Evolutionary conservation across 2,888 invertebrate genomes (phyloP).

Genomic region (Limenitis camilla): DNA sequence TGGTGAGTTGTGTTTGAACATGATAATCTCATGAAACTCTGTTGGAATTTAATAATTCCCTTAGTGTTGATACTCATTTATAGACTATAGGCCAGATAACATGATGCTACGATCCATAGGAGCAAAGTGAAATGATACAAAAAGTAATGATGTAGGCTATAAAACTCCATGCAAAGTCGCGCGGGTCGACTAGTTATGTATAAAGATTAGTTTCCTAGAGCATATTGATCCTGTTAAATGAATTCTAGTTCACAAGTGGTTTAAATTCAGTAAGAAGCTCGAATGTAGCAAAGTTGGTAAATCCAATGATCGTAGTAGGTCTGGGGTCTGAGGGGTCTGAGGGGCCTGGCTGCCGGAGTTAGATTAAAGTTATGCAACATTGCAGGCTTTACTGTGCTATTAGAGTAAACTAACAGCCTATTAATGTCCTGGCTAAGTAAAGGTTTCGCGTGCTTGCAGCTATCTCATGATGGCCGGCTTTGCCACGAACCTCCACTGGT

Average conservation of each 20-base stretch:
- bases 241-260: slow-evolving; percentile 2
- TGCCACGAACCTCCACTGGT: too few species aligned
- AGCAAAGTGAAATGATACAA: too few species aligned
- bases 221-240: slow-evolving; percentile 1
- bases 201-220: not conserved
- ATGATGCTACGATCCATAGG: too few species aligned
- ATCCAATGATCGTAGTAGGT: slow-evolving; percentile 14
- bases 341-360: slow-evolving; percentile 10
- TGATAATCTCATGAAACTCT: too few species aligned
- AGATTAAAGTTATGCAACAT: slow-evolving; percentile 7
- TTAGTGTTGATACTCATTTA: too few species aligned
- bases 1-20: too few species aligned
- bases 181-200: not conserved
- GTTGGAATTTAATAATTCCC: too few species aligned
- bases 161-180: not conserved
- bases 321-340: too few species aligned
- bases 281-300: slow-evolving; percentile 10
- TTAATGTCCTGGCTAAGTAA: not conserved
- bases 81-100: too few species aligned
- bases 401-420: not conserved
- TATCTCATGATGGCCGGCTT: too few species aligned
- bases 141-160: too few species aligned
- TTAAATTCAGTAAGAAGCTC: slow-evolving; percentile 6
- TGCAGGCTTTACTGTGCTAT: not conserved
- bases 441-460: not conserved